These are phyloP conservation scores for Phyllostomus hastatus DNA, from an alignment of 2,113 vertebrate genomes.

Conservation along the genomic window DNA sequence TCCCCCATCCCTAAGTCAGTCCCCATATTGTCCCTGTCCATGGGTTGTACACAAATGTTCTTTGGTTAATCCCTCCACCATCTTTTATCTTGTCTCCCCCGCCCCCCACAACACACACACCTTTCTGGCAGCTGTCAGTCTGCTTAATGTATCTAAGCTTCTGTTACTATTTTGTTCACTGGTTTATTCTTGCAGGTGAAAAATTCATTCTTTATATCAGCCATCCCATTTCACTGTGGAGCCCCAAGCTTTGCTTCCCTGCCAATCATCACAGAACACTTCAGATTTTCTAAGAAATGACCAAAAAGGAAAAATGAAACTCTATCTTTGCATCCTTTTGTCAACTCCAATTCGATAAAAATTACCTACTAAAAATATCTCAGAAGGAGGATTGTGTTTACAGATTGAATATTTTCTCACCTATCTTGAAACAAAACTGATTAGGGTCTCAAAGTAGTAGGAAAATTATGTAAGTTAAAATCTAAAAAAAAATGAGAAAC, in stretches of 20 bases:
- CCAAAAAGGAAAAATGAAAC: background rate
- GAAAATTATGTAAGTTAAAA: slow-evolving; percentile 29
- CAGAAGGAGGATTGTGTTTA: background rate
- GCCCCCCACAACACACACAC: no score
- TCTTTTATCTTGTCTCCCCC: no score
- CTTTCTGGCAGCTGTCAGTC: no score
- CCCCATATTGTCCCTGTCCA: no score
- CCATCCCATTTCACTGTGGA: background rate
- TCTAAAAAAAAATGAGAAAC: background rate
- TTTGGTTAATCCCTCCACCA: no score
- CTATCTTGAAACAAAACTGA: background rate
- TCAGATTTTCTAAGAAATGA: slow-evolving; percentile 10
- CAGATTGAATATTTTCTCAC: background rate
- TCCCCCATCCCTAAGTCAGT: no score
- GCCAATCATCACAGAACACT: background rate
- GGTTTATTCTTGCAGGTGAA: slow-evolving; percentile 5
- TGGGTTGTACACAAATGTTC: no score
- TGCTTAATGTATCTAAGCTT: no score
- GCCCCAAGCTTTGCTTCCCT: background rate
- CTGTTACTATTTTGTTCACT: no score
- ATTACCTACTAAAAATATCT: background rate
- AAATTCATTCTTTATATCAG: background rate
- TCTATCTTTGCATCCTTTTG: background rate
- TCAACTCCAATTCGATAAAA: background rate
- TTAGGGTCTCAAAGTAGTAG: background rate